Percentiles rank a stretch among this genome's conserved stretches.
phyloP scores from a whole-genome alignment of 1,140 invertebrate genomes.

The Solenopsis invicta region DNA sequence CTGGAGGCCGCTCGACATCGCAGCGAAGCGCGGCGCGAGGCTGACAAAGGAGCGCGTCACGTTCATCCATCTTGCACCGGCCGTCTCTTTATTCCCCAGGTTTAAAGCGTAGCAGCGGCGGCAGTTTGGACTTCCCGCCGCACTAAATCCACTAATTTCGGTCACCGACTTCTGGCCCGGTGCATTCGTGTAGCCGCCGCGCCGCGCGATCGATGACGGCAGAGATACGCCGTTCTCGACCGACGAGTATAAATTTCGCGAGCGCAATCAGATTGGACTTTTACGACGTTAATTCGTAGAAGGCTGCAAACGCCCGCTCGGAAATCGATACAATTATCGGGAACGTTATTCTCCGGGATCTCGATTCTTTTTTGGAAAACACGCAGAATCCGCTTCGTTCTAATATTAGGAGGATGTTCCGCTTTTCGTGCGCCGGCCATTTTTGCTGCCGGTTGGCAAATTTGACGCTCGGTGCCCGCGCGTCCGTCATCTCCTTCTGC shows the following conservation, averaged over 20 bases:
- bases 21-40: constrained; percentile 43
- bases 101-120: constrained; percentile 58
- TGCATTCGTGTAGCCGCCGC: constrained; percentile 35
- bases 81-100: constrained; percentile 62
- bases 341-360: constrained; percentile 38
- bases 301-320: constrained; percentile 17
- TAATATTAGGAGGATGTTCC: not conserved
- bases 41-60: constrained; percentile 65
- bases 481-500: constrained; percentile 10
- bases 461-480: not conserved
- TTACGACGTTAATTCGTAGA: constrained; percentile 59
- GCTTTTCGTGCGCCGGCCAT: not conserved
- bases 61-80: constrained; percentile 70
- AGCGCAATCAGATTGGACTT: constrained; percentile 54
- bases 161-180: constrained; percentile 47
- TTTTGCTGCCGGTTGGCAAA: not conserved
- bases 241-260: constrained; percentile 60
- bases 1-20: not conserved
- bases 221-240: constrained; percentile 32
- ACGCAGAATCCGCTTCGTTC: not conserved
- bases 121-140: constrained; percentile 41
- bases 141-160: constrained; percentile 67
- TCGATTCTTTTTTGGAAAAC: constrained; percentile 17
- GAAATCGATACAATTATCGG: constrained; percentile 51
- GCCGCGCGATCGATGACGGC: constrained; percentile 53